Conservation (phyloP, 2,888 invertebrate genomes). For the Leuctra nigra region DNA sequence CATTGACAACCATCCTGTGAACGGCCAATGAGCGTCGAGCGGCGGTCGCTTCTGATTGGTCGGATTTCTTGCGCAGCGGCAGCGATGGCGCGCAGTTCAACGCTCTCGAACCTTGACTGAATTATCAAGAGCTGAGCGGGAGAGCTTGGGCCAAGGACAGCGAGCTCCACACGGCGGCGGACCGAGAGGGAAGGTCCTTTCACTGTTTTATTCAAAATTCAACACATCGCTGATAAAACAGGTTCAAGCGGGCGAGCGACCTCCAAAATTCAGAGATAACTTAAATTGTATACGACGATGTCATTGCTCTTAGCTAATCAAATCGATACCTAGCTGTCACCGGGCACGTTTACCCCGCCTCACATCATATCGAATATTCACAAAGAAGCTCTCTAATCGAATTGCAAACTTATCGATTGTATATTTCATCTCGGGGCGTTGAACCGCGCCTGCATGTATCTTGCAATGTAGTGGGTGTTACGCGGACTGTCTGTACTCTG, state of each 20-base stretch:
- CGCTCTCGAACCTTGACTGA: conserved; percentile 82
- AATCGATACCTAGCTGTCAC: too few relatives aligned
- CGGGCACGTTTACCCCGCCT: neutral
- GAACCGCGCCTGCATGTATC: conserved; percentile 1
- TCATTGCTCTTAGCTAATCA: neutral
- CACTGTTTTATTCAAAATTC: conserved; percentile 15
- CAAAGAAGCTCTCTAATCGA: neutral
- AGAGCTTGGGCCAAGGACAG: conserved; percentile 62
- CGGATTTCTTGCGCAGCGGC: neutral
- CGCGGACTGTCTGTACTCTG: conserved; percentile 8
- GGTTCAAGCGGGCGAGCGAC: neutral
- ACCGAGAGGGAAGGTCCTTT: conserved; percentile 17
- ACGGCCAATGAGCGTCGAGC: conserved; percentile 25
- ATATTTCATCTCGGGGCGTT: conserved; percentile 18
- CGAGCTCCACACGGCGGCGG: neutral
- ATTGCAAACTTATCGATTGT: too few relatives aligned
- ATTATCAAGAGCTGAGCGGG: conserved; percentile 58
- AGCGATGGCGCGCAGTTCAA: conserved; percentile 54
- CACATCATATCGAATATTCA: neutral
- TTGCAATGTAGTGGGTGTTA: neutral
- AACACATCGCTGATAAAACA: too few relatives aligned
- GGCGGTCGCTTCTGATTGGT: conserved; percentile 21
- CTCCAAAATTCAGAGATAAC: neutral
- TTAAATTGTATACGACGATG: neutral
- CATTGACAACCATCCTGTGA: conserved; percentile 62